Conservation (phyloP, 30 jellyfish, hydroid and myxozoan genomes). For the Aurelia coerulea region DNA sequence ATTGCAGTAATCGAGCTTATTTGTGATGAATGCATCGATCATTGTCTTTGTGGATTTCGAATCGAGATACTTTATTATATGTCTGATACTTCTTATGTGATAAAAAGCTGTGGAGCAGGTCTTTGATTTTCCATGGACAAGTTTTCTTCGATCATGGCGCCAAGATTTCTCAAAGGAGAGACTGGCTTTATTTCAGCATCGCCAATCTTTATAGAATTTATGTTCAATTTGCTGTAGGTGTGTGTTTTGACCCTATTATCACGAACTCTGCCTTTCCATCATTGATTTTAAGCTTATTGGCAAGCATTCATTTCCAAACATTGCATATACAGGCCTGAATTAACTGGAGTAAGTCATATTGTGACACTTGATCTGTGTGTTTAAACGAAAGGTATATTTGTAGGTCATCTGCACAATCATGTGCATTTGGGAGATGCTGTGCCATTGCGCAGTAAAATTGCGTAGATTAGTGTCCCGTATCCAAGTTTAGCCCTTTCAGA, state of each 20-base stretch:
- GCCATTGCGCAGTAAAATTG: conserved; percentile 10
- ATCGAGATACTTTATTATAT: neutral
- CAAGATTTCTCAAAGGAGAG: conserved; percentile 38
- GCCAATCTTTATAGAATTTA: conserved; percentile 20
- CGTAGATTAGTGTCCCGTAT: conserved; percentile 58
- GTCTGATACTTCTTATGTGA: conserved; percentile 3
- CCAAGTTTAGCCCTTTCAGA: conserved; percentile 27
- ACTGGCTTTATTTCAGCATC: conserved; percentile 26
- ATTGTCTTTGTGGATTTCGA: conserved; percentile 34
- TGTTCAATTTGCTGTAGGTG: conserved; percentile 19
- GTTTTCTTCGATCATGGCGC: conserved; percentile 35
- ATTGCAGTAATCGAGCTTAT: conserved; percentile 49
- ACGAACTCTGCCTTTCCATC: neutral
- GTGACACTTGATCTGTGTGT: conserved; percentile 39
- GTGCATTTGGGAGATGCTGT: conserved; percentile 20
- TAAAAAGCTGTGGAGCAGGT: conserved; percentile 18
- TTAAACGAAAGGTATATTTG: conserved; percentile 48
- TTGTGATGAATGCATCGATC: conserved; percentile 40
- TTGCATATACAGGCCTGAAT: conserved; percentile 27
- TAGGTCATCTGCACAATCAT: conserved; percentile 63
- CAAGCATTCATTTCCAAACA: conserved; percentile 32
- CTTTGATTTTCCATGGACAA: conserved; percentile 41
- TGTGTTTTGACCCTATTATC: conserved; percentile 40
- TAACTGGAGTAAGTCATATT: conserved; percentile 25
- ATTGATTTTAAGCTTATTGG: no score